Evolutionary conservation across 2,113 vertebrate genomes (phyloP), one percentile per base, ranked within the genome.

Genomic region (Columba livia): DNA sequence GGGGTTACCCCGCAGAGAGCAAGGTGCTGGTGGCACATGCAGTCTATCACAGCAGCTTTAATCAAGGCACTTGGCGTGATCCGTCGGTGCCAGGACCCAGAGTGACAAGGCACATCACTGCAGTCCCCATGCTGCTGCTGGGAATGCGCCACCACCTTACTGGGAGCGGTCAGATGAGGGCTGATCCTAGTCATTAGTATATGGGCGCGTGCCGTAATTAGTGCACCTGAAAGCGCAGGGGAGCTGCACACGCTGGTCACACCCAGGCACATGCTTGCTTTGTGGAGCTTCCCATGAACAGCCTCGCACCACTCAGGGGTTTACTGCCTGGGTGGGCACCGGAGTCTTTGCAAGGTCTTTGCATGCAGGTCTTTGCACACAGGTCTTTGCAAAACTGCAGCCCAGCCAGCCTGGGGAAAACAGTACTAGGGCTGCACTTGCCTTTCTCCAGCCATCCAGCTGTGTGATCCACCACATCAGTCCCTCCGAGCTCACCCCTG

Each of bases 191-290:
- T 44, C 16, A 44, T 44, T 44, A 44, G 42, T 7, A n/a, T 2
- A 5, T 3, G 9, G 64, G 48, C 74, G 16, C 31, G 1, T 4
- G 11, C 16, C 15, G 1, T 5, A 13, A 12, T 4, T 74, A 5
- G 48, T 1, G 24, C 28, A 32, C 6, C 47, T 6, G n/a, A 73
- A 44, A 47, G 56, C 4, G 0, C 32, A 4, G 31, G 23, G 80
- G 12, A 78, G 42, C 48, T 10, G 60, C 44, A 4, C 5, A 3
- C 4, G 1, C 19, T 6, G 78, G n/a, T 29, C 2, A 47, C 83
- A 79, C 64, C 82, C 60, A 8, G 47, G 75, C 71, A 16, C 20
- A 7, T 26, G 3, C 24, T 23, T 6, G 2, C 11, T 36, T 66
- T 18, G 48, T 38, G 29, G 62, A 57, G 31, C 12, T 13, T 10